Percentiles rank a stretch among this genome's conserved stretches.
phyloP scores from a whole-genome alignment of 2,797 vertebrate genomes.

The Huso huso region DNA sequence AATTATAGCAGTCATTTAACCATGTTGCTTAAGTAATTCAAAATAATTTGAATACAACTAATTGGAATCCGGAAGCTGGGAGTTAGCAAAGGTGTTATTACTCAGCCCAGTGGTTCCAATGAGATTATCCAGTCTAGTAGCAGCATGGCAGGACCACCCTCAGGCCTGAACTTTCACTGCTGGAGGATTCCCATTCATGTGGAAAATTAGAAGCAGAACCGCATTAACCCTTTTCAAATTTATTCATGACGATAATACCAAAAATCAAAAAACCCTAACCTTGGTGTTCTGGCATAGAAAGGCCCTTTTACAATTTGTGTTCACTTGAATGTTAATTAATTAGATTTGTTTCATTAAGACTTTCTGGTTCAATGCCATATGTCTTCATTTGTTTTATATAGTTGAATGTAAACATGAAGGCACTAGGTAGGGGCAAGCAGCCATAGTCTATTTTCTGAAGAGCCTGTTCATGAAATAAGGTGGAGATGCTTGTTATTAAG shows the following conservation, averaged over 20 bases:
- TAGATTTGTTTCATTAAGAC: neutral
- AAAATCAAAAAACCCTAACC: slow-evolving; percentile 1
- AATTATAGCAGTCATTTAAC: neutral
- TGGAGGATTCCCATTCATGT: slow-evolving; percentile 61
- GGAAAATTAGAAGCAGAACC: slow-evolving; percentile 69
- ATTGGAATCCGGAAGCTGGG: slow-evolving; percentile 12
- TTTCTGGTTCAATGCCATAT: neutral
- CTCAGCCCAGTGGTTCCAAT: slow-evolving; percentile 79
- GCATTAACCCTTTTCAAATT: slow-evolving; percentile 7
- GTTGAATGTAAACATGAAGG: no score
- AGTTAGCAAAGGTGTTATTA: slow-evolving; percentile 71
- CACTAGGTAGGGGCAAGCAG: no score
- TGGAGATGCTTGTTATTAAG: no score
- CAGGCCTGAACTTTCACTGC: slow-evolving; percentile 54
- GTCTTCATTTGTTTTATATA: neutral
- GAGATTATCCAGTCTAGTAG: slow-evolving; percentile 67
- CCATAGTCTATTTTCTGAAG: no score
- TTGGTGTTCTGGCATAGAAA: neutral
- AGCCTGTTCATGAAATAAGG: no score
- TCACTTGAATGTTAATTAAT: slow-evolving; percentile 5
- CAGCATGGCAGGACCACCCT: slow-evolving; percentile 47
- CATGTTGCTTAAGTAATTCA: neutral
- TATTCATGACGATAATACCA: neutral
- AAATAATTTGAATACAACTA: slow-evolving; percentile 3
- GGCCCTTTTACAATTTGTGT: neutral